These are phyloP conservation scores for Linepithema humile DNA, from an alignment of 1,140 invertebrate genomes.

Conservation along the genomic window DNA sequence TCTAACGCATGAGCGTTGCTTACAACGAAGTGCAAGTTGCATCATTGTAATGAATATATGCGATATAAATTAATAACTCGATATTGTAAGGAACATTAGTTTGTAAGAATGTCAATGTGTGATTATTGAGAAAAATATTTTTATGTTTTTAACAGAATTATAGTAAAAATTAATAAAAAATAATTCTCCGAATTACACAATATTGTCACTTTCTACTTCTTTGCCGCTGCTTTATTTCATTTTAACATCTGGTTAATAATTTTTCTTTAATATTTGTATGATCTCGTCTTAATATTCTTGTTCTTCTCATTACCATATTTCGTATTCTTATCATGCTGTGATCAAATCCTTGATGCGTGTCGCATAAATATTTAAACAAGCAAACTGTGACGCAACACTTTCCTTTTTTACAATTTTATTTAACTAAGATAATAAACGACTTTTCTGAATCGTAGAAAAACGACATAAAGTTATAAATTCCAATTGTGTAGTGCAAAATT, in stretches of 20 bases:
- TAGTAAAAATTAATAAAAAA: not conserved
- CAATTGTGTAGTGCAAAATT: not conserved
- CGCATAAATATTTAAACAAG: not conserved
- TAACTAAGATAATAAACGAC: not conserved
- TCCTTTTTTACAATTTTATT: not conserved
- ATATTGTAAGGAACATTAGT: not conserved
- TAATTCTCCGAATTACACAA: not conserved
- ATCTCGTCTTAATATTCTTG: no score
- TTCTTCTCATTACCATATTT: no score
- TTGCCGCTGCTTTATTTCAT: not conserved
- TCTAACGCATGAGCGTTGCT: not conserved
- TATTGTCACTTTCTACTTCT: not conserved
- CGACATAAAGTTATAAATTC: not conserved
- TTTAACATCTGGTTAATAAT: no score
- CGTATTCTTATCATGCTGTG: not conserved
- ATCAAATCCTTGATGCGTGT: not conserved
- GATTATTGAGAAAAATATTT: not conserved
- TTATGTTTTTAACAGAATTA: not conserved
- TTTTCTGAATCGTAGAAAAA: not conserved
- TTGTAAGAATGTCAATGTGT: not conserved
- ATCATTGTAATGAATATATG: not conserved
- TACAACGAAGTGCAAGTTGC: conserved; percentile 8
- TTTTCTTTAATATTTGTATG: no score
- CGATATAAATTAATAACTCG: not conserved
- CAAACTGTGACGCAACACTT: not conserved